Evolutionary conservation across 1,140 invertebrate genomes (phyloP), one percentile per base, ranked within the genome.

Genomic region (Stegodyphus dumicola): DNA sequence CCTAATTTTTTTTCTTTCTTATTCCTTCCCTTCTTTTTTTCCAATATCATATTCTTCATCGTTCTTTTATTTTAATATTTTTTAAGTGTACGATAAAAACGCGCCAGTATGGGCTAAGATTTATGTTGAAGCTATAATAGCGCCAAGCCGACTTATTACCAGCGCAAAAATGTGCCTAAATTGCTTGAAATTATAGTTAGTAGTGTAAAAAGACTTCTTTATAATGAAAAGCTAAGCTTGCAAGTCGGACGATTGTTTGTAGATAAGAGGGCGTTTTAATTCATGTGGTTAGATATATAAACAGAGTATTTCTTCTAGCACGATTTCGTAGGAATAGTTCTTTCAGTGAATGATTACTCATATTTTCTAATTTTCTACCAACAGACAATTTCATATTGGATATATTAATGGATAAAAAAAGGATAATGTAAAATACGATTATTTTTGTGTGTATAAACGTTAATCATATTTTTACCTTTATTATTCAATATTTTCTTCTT

Each of bases 51-150:
- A n/a, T 7, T 60, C 56, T 11, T 60, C 53, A 15, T 73, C 67
- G 51, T 54, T 66, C 18, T 83, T 83, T 83, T 83, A 83, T 83
- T 83, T 83, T 83, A 83, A 83, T 83, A 83, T 75, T 75, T 83
- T 83, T n/a, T 83, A 75, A 81, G 66, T 56, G 74, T 54, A 33
- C 49, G 69, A 67, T 74, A 83, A 56, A 18, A 81, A 74, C 54
- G 33, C 33, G 18, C 54, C 51, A 69, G 70, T 64, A 81, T 64
- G 67, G 54, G 67, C 70, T 74, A 80, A 80, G 78, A 80, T 80
- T 71, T 71, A 80, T 80, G 78, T 71, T 71, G 78, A 33, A n/a
- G 78, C 56, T 71, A 71, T 80, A 80, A 75, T 75, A 75, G 80
- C 56, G 80, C 53, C 54, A 51, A 69, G 65, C 69, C 73, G 80